Evolutionary conservation across 2,888 invertebrate species (phyloP), one percentile per base, ranked within the genome.

Genomic region (Idaea dimidiata): DNA sequence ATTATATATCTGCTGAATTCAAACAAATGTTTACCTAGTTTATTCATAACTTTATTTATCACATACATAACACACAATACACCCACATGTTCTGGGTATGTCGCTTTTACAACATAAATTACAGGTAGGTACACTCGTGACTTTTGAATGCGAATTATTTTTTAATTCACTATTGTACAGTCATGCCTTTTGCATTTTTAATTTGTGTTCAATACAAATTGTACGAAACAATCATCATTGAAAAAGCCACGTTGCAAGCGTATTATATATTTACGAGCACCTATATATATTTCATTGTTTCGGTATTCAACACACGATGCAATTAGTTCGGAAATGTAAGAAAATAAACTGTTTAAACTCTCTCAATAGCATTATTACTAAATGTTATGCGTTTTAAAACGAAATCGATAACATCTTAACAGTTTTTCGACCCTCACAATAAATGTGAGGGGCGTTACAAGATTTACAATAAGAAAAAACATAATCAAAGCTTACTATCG

Each of bases 331-430:
- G 78, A 77, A 75, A 77, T 79, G 79, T 79, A 74, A 71, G 76
- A 81, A 80, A 78, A 80, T 80, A 83, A 84, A 80, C 75, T 69
- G 70, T 69, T 68, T 80, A 83, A 84, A 80, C 75, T 69, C 70
- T 69, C 69, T 72, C 75, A 72, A 80, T 79, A 81, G 74, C 74
- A 78, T 81, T 81, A 83, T 81, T 80, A 85, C 79, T 79, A 82
- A 85, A 84, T 80, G 79, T 81, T 83, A 77, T 82, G 80, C 74
- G 70, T 79, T 76, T 79, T 77, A 79, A 79, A 77, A 81, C 77
- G 76, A 77, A 78, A 69, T 74, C 78, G 87, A 87, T 87, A 87
- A 77, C 75, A 88, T 87, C 88, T 69, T 68, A 71, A 74, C 75
- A 75, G 79, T 75, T 77, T 78, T 77, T 76, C 76, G 77, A 77